A percentile compares a stretch with the other conserved stretches of the same genome.
These are phyloP conservation scores for Clarias magur DNA, from an alignment of 2,113 vertebrate species.

Conservation along the genomic window DNA sequence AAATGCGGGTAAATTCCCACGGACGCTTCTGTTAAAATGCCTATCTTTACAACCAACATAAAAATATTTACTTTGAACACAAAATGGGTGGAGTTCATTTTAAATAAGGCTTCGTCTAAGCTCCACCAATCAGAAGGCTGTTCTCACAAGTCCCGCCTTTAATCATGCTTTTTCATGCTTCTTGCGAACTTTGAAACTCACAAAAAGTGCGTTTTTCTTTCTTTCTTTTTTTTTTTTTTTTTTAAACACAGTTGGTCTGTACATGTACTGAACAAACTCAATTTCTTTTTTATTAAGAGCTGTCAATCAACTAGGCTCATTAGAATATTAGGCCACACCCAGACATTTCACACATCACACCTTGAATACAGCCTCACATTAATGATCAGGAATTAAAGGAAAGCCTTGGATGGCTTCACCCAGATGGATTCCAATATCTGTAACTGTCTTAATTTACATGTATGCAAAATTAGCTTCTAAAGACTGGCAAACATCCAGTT, in stretches of 20 bases:
- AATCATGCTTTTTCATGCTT: not conserved
- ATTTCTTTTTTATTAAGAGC: not conserved
- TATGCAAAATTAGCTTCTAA: not conserved
- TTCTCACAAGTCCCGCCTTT: not conserved
- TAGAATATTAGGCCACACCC: constrained; percentile 3
- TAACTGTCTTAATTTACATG: not conserved
- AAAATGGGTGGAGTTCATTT: not conserved
- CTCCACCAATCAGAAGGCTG: not conserved
- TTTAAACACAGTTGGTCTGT: not conserved
- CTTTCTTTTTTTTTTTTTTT: too few species aligned
- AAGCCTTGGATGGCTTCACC: not conserved
- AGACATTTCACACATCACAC: not conserved
- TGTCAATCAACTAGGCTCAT: not conserved
- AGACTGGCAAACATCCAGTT: not conserved
- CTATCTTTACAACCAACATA: too few species aligned
- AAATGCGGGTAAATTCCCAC: too few species aligned
- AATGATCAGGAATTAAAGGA: not conserved
- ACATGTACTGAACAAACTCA: not conserved
- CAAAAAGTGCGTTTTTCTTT: too few species aligned
- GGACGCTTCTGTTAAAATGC: too few species aligned
- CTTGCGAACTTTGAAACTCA: too few species aligned
- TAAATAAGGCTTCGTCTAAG: not conserved
- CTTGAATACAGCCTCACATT: not conserved
- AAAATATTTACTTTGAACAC: not conserved
- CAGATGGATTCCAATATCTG: not conserved